A percentile compares a stretch with the other conserved stretches of the same genome.
Evolutionary conservation across 1,140 invertebrate genomes (phyloP).

Genomic region (Nasonia longicornis): DNA sequence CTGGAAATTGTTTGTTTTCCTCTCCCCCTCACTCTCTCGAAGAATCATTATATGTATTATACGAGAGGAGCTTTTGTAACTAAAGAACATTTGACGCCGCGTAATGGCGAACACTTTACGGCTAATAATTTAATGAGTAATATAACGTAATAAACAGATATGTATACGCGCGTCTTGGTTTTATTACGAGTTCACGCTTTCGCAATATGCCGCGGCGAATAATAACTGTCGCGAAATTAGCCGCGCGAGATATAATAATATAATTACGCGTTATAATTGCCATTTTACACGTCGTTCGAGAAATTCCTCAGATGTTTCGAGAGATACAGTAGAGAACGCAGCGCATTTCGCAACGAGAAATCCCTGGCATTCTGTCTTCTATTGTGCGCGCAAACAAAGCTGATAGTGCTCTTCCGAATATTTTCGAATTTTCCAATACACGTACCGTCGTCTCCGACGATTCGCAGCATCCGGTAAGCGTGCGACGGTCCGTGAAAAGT

Average conservation of each 20-base stretch:
- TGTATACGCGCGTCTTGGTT: background rate
- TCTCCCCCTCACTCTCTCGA: background rate
- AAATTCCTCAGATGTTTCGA: no score
- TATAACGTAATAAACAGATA: background rate
- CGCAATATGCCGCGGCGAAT: background rate
- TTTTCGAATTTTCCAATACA: no score
- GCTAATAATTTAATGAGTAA: constrained; percentile 1
- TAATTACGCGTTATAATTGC: no score
- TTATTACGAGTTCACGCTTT: background rate
- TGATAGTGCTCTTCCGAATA: no score
- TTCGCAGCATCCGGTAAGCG: no score
- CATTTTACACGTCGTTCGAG: no score
- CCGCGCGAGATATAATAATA: background rate
- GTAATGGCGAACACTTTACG: constrained; percentile 6
- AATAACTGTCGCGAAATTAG: constrained; percentile 16
- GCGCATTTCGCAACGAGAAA: no score
- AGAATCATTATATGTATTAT: background rate
- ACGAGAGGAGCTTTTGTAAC: background rate
- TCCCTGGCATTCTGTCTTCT: no score
- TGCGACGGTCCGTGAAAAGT: background rate
- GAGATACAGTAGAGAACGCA: no score
- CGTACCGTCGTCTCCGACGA: background rate
- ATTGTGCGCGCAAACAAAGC: no score
- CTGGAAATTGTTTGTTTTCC: background rate
- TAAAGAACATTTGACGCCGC: background rate